phyloP scores from a whole-genome alignment of 2,113 vertebrate species.

The Connochaetes taurinus region DNA sequence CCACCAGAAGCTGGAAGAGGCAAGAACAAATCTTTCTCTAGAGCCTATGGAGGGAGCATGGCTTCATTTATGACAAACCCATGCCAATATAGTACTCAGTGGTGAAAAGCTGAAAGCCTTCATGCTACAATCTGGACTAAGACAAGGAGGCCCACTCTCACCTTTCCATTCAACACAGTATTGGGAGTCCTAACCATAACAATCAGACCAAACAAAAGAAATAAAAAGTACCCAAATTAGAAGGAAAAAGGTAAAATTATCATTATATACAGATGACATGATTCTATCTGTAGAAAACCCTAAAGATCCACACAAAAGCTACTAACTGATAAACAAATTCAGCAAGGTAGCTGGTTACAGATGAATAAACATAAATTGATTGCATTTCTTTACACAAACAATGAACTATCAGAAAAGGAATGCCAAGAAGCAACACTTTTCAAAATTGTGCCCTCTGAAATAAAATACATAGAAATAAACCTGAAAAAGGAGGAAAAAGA shows the following conservation, averaged over 20 bases:
- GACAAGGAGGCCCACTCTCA: neutral
- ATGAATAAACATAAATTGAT: neutral
- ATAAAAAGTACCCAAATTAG: neutral
- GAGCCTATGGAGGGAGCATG: neutral
- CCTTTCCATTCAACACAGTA: neutral
- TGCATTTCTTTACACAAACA: neutral
- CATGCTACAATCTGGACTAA: neutral
- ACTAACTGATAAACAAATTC: neutral
- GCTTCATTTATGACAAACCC: neutral
- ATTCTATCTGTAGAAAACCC: neutral
- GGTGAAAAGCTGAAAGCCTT: neutral
- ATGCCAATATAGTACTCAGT: neutral
- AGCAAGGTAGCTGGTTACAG: neutral
- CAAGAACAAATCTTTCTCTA: neutral
- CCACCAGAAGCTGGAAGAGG: neutral
- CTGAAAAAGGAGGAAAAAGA: neutral
- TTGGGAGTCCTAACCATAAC: neutral
- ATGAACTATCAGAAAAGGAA: neutral
- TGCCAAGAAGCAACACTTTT: neutral
- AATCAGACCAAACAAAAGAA: neutral
- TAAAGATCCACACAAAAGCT: neutral
- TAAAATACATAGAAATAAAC: neutral
- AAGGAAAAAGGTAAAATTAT: neutral
- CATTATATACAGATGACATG: neutral
- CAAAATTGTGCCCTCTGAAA: neutral